Evolutionary conservation across 2,888 invertebrate species (phyloP), one percentile per base, ranked within the genome.

Genomic region (Frankliniella fusca): DNA sequence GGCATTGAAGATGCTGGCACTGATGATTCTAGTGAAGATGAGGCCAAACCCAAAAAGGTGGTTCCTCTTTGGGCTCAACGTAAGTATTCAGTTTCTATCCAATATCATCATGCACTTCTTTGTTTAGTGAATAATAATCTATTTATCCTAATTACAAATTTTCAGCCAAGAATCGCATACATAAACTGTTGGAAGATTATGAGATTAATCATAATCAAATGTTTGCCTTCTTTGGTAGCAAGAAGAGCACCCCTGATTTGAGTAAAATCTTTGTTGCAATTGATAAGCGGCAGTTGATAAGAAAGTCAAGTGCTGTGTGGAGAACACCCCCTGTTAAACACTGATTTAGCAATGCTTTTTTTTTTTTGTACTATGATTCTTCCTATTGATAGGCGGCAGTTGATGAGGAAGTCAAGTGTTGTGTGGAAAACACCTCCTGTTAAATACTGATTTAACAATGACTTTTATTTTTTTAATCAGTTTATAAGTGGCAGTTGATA

Each of bases 1-100:
- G 82, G 82, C 12, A 50, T 83, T 23, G 82, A 81, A 48, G 83
- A 83, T 81, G 82, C 81, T 48, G 48, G 76, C 15, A 80, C 80
- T n/a, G 81, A 80, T 50, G 83, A 83, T 28, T 83, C 83, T 2
- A 83, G 82, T 81, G 83, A 83, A 28, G 83, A 83, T 76, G 83
- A 83, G 48, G 28, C 48, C 23, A 81, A 81, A 20, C 83, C 83
- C 23, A 83, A 81, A 81, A 83, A 83, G 61, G 50, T 20, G 50
- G 81, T 83, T 54, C 83, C 83, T 7, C 49, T 1, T 3, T 83
- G 83, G 83, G 83, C 83, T 9, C 23, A 48, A 38, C 20, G 83
- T 83, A 81, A 83, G 83, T 83, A 5, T 54, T 54, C 2, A 54
- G 3, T 54, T 54, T 54, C 15, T 50, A 50, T 50, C 10, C 15